Percentiles rank a stretch among this genome's conserved stretches.
Evolutionary conservation across 2,113 vertebrate species (phyloP).

Genomic region (Chrysochloris asiatica): DNA sequence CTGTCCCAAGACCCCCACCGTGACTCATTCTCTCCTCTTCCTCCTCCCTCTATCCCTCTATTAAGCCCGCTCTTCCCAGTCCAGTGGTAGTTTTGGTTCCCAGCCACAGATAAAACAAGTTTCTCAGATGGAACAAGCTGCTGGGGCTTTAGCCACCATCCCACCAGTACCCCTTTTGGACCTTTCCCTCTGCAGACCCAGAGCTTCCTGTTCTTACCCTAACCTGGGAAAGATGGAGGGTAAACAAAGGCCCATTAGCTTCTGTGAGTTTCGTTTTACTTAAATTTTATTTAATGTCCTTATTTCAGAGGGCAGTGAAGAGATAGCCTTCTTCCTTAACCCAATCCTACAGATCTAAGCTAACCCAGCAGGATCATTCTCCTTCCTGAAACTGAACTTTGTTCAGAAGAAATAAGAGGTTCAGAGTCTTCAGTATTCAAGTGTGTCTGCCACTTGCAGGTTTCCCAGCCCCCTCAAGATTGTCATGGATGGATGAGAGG

Average conservation of each 20-base stretch:
- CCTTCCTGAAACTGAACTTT: neutral
- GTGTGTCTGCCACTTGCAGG: slow-evolving; percentile 44
- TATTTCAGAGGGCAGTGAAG: slow-evolving; percentile 15
- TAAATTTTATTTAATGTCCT: slow-evolving; percentile 35
- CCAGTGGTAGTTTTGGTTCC: neutral
- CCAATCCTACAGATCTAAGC: neutral
- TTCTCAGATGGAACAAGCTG: slow-evolving; percentile 27
- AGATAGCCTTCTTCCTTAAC: neutral
- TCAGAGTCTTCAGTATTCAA: neutral
- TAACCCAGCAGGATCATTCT: neutral
- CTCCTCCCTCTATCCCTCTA: neutral
- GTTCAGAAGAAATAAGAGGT: slow-evolving; percentile 12
- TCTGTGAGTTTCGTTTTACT: neutral
- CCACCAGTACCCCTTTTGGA: neutral
- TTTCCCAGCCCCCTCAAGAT: slow-evolving; percentile 19
- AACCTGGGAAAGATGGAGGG: neutral
- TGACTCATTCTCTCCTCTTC: slow-evolving; percentile 67
- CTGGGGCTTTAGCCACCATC: neutral
- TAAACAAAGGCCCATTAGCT: neutral
- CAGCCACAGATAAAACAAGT: neutral
- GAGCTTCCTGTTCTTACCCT: neutral
- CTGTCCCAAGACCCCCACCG: slow-evolving; percentile 21
- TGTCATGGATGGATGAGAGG: slow-evolving; percentile 57
- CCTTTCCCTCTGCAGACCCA: neutral
- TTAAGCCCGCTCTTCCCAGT: slow-evolving; percentile 34